Evolutionary conservation across 2,888 invertebrate genomes (phyloP).

Genomic region (Brachyptera risi): DNA sequence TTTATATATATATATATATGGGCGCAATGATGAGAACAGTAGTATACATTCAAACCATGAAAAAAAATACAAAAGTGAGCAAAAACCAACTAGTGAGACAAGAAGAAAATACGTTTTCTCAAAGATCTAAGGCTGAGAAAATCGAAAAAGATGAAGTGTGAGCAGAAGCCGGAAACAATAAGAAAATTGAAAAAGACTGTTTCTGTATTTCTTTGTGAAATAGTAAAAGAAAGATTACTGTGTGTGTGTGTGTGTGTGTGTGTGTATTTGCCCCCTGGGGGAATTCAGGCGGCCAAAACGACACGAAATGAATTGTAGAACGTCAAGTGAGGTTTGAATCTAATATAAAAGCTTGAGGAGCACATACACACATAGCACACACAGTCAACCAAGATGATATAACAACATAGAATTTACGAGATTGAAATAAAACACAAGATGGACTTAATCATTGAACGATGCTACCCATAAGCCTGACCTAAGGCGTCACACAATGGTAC

Average conservation of each 20-base stretch:
- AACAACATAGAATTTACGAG: background rate
- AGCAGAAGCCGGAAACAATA: constrained; percentile 12
- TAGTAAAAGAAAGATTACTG: no score
- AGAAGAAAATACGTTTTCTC: constrained; percentile 21
- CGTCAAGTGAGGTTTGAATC: background rate
- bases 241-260: constrained; percentile 11
- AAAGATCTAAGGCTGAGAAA: constrained; percentile 19
- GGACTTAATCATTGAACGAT: constrained; percentile 8
- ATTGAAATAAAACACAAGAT: constrained; percentile 18
- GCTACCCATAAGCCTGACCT: background rate
- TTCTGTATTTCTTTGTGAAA: constrained; percentile 24
- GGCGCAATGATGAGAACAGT: no score
- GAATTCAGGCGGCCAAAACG: constrained; percentile 18
- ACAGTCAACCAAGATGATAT: background rate
- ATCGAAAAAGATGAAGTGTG: constrained; percentile 22
- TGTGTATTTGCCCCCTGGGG: constrained; percentile 21
- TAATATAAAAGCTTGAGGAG: no score
- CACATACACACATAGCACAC: no score
- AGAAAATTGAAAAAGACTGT: constrained; percentile 21
- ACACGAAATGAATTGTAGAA: constrained; percentile 23
- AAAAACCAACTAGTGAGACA: no score
- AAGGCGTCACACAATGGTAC: constrained; percentile 3
- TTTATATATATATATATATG: no score
- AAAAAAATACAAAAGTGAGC: no score
- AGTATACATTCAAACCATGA: no score